Percentiles rank a stretch among this genome's conserved stretches.
Evolutionary conservation across 2,113 vertebrate species (phyloP).

Genomic region (Bujurquina vittata): DNA sequence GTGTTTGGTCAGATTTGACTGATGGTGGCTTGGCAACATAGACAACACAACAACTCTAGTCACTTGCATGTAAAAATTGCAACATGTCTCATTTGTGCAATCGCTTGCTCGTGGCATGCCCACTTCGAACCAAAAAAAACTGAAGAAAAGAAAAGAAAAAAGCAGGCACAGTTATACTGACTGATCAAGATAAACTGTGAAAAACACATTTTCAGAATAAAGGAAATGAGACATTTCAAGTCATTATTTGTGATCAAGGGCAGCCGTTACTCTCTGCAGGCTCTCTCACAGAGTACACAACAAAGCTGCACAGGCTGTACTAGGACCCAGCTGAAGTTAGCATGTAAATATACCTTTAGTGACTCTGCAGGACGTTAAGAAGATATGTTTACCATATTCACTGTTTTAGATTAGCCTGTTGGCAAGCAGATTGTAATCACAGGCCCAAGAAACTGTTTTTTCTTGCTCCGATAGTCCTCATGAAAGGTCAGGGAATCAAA

Average conservation of each 20-base stretch:
- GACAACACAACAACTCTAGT: background rate
- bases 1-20: background rate
- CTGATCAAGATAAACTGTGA: background rate
- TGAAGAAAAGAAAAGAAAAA: background rate
- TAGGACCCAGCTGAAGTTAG: background rate
- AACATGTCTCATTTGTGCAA: background rate
- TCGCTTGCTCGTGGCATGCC: background rate
- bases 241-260: no score
- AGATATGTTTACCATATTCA: background rate
- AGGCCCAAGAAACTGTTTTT: no score
- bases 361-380: background rate
- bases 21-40: background rate
- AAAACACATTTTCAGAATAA: background rate
- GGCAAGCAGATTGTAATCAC: no score
- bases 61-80: background rate
- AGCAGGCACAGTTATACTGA: background rate
- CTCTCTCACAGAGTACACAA: background rate
- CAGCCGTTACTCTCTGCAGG: rapidly evolving
- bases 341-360: background rate
- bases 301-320: background rate
- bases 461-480: background rate
- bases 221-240: background rate
- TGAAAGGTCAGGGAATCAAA: background rate
- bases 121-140: background rate
- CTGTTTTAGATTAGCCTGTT: background rate